phyloP scores from a whole-genome alignment of 2,797 vertebrate species.

The Sebastes aleutianus region DNA sequence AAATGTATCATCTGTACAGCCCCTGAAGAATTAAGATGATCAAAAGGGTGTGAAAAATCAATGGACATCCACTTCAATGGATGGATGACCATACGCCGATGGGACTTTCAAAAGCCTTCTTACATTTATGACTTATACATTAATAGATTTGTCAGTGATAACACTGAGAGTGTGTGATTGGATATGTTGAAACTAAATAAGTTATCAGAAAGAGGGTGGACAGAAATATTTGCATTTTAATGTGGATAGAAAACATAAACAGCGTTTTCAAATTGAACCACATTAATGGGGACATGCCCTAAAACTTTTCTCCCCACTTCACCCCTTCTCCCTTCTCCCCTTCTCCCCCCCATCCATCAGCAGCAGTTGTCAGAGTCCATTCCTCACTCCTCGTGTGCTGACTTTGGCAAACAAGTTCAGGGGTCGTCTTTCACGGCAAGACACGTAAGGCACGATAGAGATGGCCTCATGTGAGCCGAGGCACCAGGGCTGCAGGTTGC shows the following conservation, averaged over 20 bases:
- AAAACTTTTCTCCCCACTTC: background rate
- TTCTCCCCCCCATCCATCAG: background rate
- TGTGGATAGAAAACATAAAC: background rate
- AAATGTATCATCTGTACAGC: background rate
- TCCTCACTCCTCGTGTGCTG: slow-evolving; percentile 50
- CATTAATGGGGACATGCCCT: background rate
- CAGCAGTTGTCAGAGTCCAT: slow-evolving; percentile 76
- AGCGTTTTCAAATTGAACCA: background rate
- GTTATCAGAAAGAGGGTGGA: background rate
- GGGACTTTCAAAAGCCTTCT: background rate
- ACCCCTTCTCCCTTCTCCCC: slow-evolving; percentile 6
- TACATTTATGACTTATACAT: background rate
- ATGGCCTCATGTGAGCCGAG: slow-evolving; percentile 52
- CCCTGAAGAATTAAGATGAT: background rate
- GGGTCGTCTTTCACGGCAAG: slow-evolving; percentile 64
- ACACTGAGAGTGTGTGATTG: background rate
- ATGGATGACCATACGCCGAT: background rate
- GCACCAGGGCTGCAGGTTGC: slow-evolving; percentile 26
- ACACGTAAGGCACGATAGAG: slow-evolving; percentile 57
- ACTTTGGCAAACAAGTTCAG: slow-evolving; percentile 50
- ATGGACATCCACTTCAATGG: background rate
- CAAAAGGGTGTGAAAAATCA: background rate
- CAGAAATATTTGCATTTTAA: background rate
- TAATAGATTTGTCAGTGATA: background rate
- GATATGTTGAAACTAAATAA: background rate